These are phyloP conservation scores for Tenebrio molitor DNA, from an alignment of 1,140 invertebrate genomes.

Conservation along the genomic window DNA sequence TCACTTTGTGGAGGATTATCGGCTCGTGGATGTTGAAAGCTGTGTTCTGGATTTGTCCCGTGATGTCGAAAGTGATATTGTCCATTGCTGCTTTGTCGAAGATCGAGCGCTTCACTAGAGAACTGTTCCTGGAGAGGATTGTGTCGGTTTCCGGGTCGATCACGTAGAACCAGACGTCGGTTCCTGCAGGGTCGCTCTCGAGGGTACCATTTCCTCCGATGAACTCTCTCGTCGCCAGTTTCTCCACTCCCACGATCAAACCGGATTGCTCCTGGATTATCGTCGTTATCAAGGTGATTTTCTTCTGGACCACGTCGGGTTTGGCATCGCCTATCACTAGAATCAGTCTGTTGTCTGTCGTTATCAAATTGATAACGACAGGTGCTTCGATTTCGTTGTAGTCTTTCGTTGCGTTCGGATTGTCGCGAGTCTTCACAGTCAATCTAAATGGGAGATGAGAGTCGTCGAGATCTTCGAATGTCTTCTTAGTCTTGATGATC, in stretches of 20 bases:
- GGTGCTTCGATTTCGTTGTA: slow-evolving; percentile 74
- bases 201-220: slow-evolving; percentile 80
- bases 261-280: slow-evolving; percentile 81
- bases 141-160: slow-evolving; percentile 84
- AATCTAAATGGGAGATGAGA: slow-evolving; percentile 80
- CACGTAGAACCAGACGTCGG: slow-evolving; percentile 89
- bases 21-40: slow-evolving; percentile 80
- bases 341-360: slow-evolving; percentile 80
- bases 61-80: slow-evolving; percentile 77
- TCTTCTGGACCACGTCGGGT: slow-evolving; percentile 78
- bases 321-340: slow-evolving; percentile 81
- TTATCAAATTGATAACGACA: slow-evolving; percentile 73
- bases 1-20: slow-evolving; percentile 67
- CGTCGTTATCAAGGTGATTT: slow-evolving; percentile 75
- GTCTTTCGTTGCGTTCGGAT: slow-evolving; percentile 74
- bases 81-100: slow-evolving; percentile 72
- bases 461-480: slow-evolving; percentile 76
- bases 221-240: slow-evolving; percentile 77
- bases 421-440: slow-evolving; percentile 81
- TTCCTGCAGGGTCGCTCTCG: slow-evolving; percentile 79
- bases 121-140: slow-evolving; percentile 80
- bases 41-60: slow-evolving; percentile 74
- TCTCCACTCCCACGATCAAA: slow-evolving; percentile 83
- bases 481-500: slow-evolving; percentile 79
- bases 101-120: slow-evolving; percentile 74